These are phyloP conservation scores for Acronicta alni DNA, from an alignment of 2,888 invertebrate genomes.

Conservation along the genomic window DNA sequence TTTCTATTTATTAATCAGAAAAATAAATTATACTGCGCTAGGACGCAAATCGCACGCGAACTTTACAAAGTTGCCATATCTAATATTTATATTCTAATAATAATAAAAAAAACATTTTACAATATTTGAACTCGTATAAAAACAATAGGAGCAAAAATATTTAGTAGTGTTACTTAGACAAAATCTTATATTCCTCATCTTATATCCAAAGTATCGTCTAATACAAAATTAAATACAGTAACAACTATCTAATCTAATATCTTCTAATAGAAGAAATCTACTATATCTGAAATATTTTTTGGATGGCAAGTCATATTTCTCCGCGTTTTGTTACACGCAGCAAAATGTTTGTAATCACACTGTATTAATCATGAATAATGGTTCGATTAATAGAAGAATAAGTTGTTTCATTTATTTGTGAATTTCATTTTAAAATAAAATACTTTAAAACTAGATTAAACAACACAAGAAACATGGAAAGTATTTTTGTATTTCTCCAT, in stretches of 20 bases:
- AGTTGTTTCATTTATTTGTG: neutral
- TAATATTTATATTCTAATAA: too few relatives aligned
- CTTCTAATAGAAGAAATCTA: too few relatives aligned
- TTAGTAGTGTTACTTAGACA: too few relatives aligned
- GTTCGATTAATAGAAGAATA: too few relatives aligned
- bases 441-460: neutral
- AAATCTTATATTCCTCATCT: too few relatives aligned
- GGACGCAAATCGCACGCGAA: conserved; percentile 86
- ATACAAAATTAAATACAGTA: too few relatives aligned
- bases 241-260: too few relatives aligned
- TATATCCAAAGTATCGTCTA: too few relatives aligned
- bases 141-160: too few relatives aligned
- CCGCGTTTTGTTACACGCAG: conserved; percentile 30
- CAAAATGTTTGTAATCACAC: neutral
- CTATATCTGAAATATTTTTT: conserved; percentile 2
- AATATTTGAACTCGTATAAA: too few relatives aligned
- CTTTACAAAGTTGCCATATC: conserved; percentile 61
- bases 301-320: conserved; percentile 6
- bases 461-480: neutral
- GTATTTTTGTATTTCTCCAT: neutral
- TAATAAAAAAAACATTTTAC: too few relatives aligned
- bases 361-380: neutral
- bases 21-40: conserved; percentile 68
- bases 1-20: conserved; percentile 61
- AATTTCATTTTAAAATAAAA: neutral